A percentile compares a stretch with the other conserved stretches of the same genome.
Evolutionary conservation across 2,797 vertebrate species (phyloP).

Genomic region (Hippocampus kuda): DNA sequence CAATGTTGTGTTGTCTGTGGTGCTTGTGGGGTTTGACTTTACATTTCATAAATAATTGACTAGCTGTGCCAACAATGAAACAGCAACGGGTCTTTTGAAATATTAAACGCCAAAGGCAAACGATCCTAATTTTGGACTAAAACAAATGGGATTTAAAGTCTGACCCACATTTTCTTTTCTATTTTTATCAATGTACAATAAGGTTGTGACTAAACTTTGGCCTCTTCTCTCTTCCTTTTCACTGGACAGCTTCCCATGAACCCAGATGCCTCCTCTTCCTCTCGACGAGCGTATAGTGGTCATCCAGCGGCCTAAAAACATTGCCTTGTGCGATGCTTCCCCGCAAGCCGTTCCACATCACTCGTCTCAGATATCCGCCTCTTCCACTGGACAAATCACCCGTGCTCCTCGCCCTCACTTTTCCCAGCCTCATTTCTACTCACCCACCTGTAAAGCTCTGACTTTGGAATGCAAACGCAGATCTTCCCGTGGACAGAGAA

Average conservation of each 20-base stretch:
- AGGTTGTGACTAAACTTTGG: constrained; percentile 26
- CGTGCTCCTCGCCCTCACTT: constrained; percentile 42
- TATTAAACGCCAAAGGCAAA: constrained; percentile 13
- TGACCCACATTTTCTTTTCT: constrained; percentile 17
- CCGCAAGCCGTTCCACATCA: constrained; percentile 59
- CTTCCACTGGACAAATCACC: constrained; percentile 50
- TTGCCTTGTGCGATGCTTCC: constrained; percentile 65
- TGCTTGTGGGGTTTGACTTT: constrained; percentile 20
- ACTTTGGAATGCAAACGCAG: constrained; percentile 69
- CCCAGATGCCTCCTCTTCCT: constrained; percentile 74
- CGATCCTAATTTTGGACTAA: constrained; percentile 9
- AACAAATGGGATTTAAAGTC: constrained; percentile 42
- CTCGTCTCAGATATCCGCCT: constrained; percentile 54
- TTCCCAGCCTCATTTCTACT: constrained; percentile 52
- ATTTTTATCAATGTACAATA: background rate
- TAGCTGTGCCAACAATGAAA: constrained; percentile 1
- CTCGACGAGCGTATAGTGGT: constrained; percentile 75
- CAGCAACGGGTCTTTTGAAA: constrained; percentile 5
- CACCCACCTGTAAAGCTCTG: constrained; percentile 53
- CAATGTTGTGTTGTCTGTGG: background rate
- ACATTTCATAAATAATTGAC: constrained; percentile 29
- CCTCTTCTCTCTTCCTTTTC: constrained; percentile 32
- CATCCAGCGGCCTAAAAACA: constrained; percentile 73
- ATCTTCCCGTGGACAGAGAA: constrained; percentile 51
- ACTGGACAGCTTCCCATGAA: constrained; percentile 59